Evolutionary conservation across 2,113 vertebrate species (phyloP).

Genomic region (Neoarius graeffei): DNA sequence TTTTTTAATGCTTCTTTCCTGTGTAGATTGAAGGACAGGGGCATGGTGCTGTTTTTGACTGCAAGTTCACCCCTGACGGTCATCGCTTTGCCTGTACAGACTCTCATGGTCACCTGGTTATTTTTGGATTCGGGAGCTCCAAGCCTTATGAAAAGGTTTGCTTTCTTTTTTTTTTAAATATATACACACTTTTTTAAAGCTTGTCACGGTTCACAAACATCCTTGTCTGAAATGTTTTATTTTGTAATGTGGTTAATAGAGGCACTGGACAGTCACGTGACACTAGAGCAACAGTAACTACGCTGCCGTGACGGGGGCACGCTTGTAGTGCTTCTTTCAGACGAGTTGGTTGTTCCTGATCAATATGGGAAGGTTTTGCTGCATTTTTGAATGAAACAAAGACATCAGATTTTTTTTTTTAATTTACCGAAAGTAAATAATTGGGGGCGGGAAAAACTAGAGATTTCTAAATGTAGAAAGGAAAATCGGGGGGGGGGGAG

Average conservation of each 20-base stretch:
- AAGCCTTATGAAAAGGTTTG: conserved; percentile 92
- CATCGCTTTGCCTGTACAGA: conserved; percentile 96
- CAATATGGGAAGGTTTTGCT: no score
- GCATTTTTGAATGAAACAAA: no score
- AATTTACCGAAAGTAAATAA: no score
- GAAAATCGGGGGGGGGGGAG: no score
- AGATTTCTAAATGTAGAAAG: no score
- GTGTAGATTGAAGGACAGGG: conserved; percentile 95
- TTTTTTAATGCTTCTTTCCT: conserved; percentile 3
- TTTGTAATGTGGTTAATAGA: not conserved
- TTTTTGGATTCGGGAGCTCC: conserved; percentile 94
- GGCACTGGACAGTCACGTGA: not conserved
- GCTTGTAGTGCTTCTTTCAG: no score
- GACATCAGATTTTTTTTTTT: no score
- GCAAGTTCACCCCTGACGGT: conserved; percentile 95
- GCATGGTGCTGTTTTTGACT: conserved; percentile 95
- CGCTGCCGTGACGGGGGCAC: no score
- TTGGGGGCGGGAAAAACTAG: no score
- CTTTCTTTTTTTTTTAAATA: not conserved
- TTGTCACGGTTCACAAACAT: not conserved
- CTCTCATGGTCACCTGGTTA: conserved; percentile 93
- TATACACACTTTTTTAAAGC: not conserved
- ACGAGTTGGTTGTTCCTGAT: no score
- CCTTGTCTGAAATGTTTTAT: not conserved
- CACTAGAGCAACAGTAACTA: no score